These are phyloP conservation scores for Alviniconcha marisindica DNA, from an alignment of 1,140 invertebrate genomes.

Conservation along the genomic window DNA sequence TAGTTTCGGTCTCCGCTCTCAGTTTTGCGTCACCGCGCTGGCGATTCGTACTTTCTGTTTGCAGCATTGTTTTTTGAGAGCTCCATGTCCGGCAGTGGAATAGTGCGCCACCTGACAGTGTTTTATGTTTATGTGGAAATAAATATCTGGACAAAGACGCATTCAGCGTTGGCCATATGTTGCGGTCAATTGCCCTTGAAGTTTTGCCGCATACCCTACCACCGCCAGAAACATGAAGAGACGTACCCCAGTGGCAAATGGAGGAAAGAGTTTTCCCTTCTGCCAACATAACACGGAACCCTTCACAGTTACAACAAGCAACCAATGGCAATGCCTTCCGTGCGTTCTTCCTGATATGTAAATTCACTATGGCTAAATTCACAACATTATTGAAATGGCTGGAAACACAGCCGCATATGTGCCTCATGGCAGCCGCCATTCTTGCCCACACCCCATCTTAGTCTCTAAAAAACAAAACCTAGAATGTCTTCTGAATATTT, in stretches of 20 bases:
- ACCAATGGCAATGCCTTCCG: neutral
- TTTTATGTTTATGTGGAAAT: neutral
- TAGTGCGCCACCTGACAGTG: neutral
- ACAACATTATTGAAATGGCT: neutral
- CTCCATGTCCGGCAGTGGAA: neutral
- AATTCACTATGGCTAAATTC: neutral
- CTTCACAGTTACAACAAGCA: neutral
- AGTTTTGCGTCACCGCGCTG: no score
- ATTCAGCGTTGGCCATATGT: no score
- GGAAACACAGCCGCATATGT: neutral
- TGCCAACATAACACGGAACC: neutral
- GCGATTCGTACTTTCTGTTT: conserved; percentile 13
- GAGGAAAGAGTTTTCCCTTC: neutral
- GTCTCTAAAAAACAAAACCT: no score
- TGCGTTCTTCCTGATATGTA: neutral
- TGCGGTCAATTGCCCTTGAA: neutral
- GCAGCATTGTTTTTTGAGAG: neutral
- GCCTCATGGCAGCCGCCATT: conserved; percentile 33
- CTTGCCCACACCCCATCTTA: no score
- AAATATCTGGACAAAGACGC: neutral
- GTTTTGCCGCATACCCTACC: neutral
- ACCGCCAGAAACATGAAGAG: neutral
- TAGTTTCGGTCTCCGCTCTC: no score
- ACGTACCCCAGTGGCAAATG: neutral
- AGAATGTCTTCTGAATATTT: no score